Evolutionary conservation across 2,888 invertebrate genomes (phyloP), one percentile per base, ranked within the genome.

Genomic region (Andrena marginata): DNA sequence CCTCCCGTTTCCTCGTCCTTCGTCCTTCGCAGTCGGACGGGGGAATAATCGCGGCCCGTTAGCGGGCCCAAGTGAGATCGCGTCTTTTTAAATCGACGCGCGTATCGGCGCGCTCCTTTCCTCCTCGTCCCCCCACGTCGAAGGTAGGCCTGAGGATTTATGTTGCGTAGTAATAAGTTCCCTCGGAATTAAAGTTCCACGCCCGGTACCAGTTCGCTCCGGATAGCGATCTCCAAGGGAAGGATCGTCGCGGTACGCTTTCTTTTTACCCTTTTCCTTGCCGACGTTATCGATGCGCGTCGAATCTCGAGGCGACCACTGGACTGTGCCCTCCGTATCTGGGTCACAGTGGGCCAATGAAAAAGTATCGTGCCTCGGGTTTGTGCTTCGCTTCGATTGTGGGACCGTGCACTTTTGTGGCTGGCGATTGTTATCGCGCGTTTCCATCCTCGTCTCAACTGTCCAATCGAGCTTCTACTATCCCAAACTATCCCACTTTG

Each of bases 21-120:
- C 80, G 80, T 85, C 86, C 87, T 90, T 89, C 84, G 86, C 89
- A 88, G 89, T 84, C 87, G 91, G 89, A 91, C 90, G 89, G 87
- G 89, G 87, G 90, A 92, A 92, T 91, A 90, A 92, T 92, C 90
- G 89, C 82, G 84, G 85, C 84, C 89, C 89, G 89, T 92, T 91
- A 90, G 87, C 89, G 83, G 54, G 31, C 64, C 56, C 69, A 65
- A 82, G 70, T 63, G 71, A 77, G 83, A 75, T 72, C 77, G 82
- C 82, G 82, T 64, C 75, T 75, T 80, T 84, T 86, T 87, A 72
- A 80, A 86, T 87, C 80, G 84, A 69, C 76, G 75, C 73, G 69
- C 74, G 75, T 70, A 80, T 84, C 74, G 76, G n/a, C 65, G n/a
- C 65, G 31, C 63, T 51, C 48, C 42, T n/a, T 16, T 10, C 23